Evolutionary conservation across 2,113 vertebrate genomes (phyloP).

Genomic region (Hippopotamus amphibius): DNA sequence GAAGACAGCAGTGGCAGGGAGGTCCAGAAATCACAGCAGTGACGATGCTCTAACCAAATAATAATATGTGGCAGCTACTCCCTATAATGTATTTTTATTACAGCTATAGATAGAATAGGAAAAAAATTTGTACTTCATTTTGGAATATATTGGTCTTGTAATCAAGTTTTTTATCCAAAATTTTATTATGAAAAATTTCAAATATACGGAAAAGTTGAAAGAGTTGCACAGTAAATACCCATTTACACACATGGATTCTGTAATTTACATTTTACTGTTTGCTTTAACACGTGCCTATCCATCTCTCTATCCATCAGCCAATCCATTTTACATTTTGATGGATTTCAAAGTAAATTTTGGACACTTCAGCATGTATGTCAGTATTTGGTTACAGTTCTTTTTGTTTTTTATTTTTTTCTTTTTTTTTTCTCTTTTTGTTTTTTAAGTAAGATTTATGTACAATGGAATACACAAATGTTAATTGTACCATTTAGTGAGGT

Average conservation of each 20-base stretch:
- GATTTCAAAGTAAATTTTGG: constrained; percentile 27
- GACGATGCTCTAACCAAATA: not conserved
- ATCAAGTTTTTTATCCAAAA: not conserved
- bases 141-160: constrained; percentile 2
- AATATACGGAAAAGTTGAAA: not conserved
- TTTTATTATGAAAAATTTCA: constrained; percentile 14
- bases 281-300: not conserved
- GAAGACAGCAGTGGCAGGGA: not conserved
- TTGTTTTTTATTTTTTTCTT: not conserved
- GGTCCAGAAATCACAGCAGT: not conserved
- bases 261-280: constrained; percentile 1
- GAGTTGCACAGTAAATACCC: not conserved
- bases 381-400: constrained; percentile 30
- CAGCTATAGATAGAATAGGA: not conserved
- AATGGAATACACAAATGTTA: not conserved
- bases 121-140: not conserved
- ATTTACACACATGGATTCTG: not conserved
- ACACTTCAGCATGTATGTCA: not conserved
- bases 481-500: not conserved
- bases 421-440: constrained; percentile 45
- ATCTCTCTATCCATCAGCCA: not conserved
- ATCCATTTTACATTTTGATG: not conserved
- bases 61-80: not conserved
- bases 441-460: not conserved
- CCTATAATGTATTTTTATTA: not conserved